Percentiles rank a stretch among this genome's conserved stretches.
Evolutionary conservation across 2,888 invertebrate species (phyloP).

Genomic region (Nephrotoma appendiculata): DNA sequence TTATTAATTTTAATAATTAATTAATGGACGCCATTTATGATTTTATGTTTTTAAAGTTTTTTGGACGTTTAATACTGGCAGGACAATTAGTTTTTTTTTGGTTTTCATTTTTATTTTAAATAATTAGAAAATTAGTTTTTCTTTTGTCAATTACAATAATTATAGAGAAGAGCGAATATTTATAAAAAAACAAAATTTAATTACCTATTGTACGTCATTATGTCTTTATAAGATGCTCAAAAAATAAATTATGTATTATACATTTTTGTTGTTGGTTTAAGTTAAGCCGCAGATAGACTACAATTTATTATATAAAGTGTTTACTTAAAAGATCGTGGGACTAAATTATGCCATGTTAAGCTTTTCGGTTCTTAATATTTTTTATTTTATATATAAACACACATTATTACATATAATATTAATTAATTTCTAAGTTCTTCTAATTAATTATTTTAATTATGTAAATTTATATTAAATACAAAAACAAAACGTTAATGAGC

Average conservation of each 20-base stretch:
- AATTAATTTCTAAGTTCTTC: background rate
- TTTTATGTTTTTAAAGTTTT: background rate
- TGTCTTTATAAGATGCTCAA: background rate
- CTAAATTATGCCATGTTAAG: background rate
- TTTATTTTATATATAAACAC: background rate
- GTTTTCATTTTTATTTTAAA: background rate
- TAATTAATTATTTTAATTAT: background rate
- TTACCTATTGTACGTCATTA: background rate
- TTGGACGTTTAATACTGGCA: conserved; percentile 4
- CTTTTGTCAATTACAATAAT: background rate
- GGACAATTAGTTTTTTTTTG: conserved; percentile 1
- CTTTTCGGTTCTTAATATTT: background rate
- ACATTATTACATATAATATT: background rate
- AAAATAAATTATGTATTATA: background rate
- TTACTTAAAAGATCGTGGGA: background rate
- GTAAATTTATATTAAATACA: background rate
- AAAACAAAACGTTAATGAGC: background rate
- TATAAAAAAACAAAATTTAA: background rate
- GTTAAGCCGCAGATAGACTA: background rate
- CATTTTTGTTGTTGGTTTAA: background rate
- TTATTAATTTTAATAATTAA: background rate
- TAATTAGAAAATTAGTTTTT: background rate
- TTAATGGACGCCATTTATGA: conserved; percentile 1
- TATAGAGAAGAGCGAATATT: background rate
- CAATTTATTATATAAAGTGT: too few species aligned